These are phyloP conservation scores for Microplitis mediator DNA, from an alignment of 1,140 invertebrate species.

Conservation along the genomic window DNA sequence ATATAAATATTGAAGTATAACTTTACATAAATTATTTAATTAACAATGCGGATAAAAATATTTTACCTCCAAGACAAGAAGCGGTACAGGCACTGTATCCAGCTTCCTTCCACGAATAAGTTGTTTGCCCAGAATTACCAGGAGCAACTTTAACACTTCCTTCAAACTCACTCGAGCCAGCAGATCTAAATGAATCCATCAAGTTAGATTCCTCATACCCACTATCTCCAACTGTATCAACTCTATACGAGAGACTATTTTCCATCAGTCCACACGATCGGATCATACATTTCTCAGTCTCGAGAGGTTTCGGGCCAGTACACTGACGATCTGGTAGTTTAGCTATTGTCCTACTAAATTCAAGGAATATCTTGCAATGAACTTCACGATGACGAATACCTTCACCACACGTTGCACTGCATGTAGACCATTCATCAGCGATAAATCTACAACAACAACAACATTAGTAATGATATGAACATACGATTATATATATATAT, in stretches of 20 bases:
- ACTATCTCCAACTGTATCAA: conserved; percentile 59
- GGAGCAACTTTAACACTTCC: conserved; percentile 65
- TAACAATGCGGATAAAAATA: background rate
- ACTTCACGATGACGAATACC: conserved; percentile 81
- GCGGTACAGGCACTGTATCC: conserved; percentile 91
- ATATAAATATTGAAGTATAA: background rate
- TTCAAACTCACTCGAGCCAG: conserved; percentile 47
- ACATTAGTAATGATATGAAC: background rate
- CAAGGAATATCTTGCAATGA: conserved; percentile 91
- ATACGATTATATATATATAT: background rate
- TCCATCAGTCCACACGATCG: conserved; percentile 68
- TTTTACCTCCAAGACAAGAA: conserved; percentile 85
- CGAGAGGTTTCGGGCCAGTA: conserved; percentile 78
- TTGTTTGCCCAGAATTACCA: conserved; percentile 63
- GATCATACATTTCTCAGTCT: conserved; percentile 78
- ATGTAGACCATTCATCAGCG: conserved; percentile 82
- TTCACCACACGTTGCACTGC: conserved; percentile 88
- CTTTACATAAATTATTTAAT: background rate
- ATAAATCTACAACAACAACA: conserved; percentile 67
- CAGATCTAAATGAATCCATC: conserved; percentile 67
- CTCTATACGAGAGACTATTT: conserved; percentile 55
- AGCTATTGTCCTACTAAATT: conserved; percentile 85
- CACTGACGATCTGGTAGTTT: conserved; percentile 88
- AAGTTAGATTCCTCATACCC: conserved; percentile 65
- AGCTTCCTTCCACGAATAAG: conserved; percentile 83